These are phyloP conservation scores for Reticulitermes speratus DNA, from an alignment of 1,140 invertebrate genomes.

Conservation along the genomic window DNA sequence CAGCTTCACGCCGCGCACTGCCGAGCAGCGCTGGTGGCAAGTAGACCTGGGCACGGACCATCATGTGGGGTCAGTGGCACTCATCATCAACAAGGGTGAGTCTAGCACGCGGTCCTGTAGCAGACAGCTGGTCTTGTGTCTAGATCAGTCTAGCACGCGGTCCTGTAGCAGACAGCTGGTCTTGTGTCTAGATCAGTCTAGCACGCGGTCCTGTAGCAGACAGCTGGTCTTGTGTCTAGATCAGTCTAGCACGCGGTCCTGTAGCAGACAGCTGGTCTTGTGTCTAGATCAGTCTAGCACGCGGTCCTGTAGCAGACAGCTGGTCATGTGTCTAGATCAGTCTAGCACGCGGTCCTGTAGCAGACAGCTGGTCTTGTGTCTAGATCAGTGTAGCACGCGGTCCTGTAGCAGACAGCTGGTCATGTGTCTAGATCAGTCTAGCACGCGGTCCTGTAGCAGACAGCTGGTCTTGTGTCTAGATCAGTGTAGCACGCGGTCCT, in stretches of 20 bases:
- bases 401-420: neutral
- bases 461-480: too few species aligned
- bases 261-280: neutral
- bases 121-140: neutral
- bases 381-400: too few species aligned
- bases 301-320: neutral
- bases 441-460: too few species aligned
- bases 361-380: neutral
- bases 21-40: constrained; percentile 45
- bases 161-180: neutral
- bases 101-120: too few species aligned
- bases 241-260: too few species aligned
- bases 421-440: neutral
- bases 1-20: constrained; percentile 42
- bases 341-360: too few species aligned
- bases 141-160: neutral
- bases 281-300: too few species aligned
- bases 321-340: neutral
- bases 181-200: neutral
- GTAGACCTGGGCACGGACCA: constrained; percentile 42
- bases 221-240: too few species aligned
- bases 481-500: too few species aligned
- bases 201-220: too few species aligned
- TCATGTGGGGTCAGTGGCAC: constrained; percentile 43
- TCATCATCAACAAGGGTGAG: constrained; percentile 44